These are phyloP conservation scores for Tautogolabrus adspersus DNA, from an alignment of 2,113 vertebrate species.

Conservation along the genomic window DNA sequence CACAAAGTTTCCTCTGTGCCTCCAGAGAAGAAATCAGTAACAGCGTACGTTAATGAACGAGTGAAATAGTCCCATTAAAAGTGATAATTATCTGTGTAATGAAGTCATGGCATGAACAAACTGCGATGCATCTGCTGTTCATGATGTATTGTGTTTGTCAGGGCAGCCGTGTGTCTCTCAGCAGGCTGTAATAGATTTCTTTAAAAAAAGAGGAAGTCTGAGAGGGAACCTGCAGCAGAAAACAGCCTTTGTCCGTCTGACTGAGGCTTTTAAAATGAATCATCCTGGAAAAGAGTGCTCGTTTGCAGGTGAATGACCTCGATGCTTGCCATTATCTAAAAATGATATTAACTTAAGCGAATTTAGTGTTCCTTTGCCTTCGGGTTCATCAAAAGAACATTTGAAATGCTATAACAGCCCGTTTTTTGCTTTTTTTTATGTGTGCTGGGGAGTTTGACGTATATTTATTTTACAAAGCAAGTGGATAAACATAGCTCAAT, in stretches of 20 bases:
- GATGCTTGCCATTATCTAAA: not conserved
- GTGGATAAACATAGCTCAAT: too few species aligned
- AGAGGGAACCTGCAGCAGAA: not conserved
- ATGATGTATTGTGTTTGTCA: conserved; percentile 2
- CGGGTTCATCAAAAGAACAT: too few species aligned
- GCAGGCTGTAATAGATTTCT: not conserved
- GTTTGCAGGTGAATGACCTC: not conserved
- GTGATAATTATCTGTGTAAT: conserved; percentile 40
- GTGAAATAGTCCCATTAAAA: conserved; percentile 20
- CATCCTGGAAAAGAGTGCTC: not conserved
- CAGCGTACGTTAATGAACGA: conserved; percentile 11
- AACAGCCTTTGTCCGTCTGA: not conserved
- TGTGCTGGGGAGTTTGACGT: too few species aligned
- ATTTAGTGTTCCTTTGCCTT: not conserved
- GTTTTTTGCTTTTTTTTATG: too few species aligned
- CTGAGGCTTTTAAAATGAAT: not conserved
- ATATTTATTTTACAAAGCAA: too few species aligned
- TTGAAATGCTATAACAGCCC: too few species aligned
- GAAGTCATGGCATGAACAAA: conserved; percentile 10
- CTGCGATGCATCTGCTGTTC: conserved; percentile 13
- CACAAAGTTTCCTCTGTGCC: not conserved
- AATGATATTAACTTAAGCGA: not conserved
- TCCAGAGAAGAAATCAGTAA: conserved; percentile 12
- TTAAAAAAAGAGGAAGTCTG: not conserved
- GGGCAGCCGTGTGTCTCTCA: not conserved